phyloP scores from a whole-genome alignment of 2,113 vertebrate genomes.

The Hemicordylus capensis region DNA sequence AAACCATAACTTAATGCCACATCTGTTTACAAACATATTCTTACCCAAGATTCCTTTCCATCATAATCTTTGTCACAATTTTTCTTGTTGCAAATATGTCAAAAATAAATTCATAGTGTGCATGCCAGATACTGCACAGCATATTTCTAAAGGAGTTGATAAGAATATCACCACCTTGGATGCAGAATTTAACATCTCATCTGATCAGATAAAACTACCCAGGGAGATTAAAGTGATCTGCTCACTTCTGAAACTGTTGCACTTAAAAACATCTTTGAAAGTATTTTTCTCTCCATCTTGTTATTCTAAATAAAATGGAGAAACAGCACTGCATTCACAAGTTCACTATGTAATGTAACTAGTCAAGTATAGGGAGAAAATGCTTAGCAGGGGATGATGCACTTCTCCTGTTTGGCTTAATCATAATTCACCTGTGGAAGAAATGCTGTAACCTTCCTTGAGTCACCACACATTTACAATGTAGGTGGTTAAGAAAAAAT shows the following conservation, averaged over 20 bases:
- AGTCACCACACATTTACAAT: background rate
- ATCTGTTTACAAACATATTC: background rate
- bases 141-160: background rate
- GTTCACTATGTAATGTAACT: background rate
- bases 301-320: background rate
- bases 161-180: background rate
- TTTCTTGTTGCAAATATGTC: no score
- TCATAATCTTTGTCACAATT: background rate
- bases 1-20: background rate
- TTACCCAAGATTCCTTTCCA: no score
- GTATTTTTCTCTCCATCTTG: background rate
- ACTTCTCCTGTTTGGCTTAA: background rate
- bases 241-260: background rate
- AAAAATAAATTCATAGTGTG: no score
- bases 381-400: no score
- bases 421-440: background rate
- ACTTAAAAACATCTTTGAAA: background rate
- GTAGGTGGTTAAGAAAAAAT: background rate
- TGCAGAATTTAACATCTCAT: background rate
- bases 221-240: background rate
- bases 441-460: background rate
- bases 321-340: background rate
- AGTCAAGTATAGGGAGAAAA: background rate
- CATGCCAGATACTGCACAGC: background rate
- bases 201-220: no score